Conservation (phyloP, 1,140 invertebrate genomes). For the Oppia nitens region DNA sequence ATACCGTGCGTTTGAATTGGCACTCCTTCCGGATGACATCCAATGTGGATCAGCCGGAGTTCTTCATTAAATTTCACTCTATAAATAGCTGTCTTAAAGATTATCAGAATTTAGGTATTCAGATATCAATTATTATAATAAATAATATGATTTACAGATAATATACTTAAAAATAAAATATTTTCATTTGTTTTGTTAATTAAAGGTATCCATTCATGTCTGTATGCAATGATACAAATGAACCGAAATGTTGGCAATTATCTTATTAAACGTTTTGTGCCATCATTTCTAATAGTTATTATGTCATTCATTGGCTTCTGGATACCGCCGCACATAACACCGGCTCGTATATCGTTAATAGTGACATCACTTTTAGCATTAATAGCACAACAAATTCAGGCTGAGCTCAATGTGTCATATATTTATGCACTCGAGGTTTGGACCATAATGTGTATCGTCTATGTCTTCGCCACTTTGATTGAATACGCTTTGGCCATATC, state of each 20-base stretch:
- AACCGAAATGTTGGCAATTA: conserved; percentile 13
- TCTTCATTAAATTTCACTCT: neutral
- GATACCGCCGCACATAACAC: conserved; percentile 7
- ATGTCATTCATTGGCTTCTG: conserved; percentile 17
- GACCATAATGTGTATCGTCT: conserved; percentile 54
- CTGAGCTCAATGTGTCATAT: conserved; percentile 73
- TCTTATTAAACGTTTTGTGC: conserved; percentile 14
- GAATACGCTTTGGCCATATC: conserved; percentile 15
- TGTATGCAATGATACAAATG: conserved; percentile 5
- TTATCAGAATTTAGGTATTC: neutral
- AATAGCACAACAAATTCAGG: conserved; percentile 44
- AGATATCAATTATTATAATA: neutral
- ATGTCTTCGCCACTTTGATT: conserved; percentile 17
- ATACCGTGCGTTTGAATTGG: conserved; percentile 12
- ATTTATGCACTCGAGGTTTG: conserved; percentile 72
- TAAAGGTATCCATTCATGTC: conserved; percentile 10
- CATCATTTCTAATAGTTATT: conserved; percentile 15
- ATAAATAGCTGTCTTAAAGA: conserved; percentile 2
- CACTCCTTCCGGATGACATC: conserved; percentile 1
- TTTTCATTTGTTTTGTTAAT: neutral
- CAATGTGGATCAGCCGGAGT: conserved; percentile 9
- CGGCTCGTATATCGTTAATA: conserved; percentile 27
- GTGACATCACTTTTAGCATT: conserved; percentile 47
- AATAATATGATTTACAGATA: neutral
- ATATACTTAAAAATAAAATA: neutral